phyloP scores from a whole-genome alignment of 2,888 invertebrate species.

The Perizoma flavofasciatum region DNA sequence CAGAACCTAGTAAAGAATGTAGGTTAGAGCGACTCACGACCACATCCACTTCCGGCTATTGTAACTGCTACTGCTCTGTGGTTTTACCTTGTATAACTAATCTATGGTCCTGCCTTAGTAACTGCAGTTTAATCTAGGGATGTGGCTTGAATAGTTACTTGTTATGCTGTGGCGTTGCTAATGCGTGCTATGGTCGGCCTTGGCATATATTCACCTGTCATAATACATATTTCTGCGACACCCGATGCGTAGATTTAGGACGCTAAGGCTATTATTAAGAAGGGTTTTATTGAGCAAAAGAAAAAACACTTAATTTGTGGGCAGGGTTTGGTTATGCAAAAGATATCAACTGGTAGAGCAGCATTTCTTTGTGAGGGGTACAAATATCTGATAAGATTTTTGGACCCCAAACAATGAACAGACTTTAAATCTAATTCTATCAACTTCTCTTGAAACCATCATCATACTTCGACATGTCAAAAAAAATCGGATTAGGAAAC shows the following conservation, averaged over 20 bases:
- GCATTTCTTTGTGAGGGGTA: no score
- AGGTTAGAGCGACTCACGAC: constrained; percentile 10
- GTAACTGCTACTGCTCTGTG: constrained; percentile 3
- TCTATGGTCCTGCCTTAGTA: background rate
- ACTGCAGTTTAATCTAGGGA: constrained; percentile 4
- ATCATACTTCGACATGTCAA: no score
- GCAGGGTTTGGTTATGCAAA: background rate
- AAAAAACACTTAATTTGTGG: constrained; percentile 3
- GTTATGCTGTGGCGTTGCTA: constrained; percentile 29
- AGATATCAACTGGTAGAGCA: background rate
- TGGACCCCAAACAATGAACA: no score
- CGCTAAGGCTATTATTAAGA: background rate
- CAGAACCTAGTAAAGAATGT: no score
- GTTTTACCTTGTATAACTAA: background rate
- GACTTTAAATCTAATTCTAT: no score
- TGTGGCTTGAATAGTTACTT: constrained; percentile 6
- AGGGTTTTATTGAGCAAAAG: constrained; percentile 12
- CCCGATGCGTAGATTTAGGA: constrained; percentile 23
- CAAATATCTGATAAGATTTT: no score
- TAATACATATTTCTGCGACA: constrained; percentile 31
- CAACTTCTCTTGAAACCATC: background rate
- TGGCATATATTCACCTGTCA: constrained; percentile 48
- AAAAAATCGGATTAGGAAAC: no score
- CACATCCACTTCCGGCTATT: constrained; percentile 1
- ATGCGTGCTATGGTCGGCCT: constrained; percentile 45